phyloP scores from a whole-genome alignment of 2,888 invertebrate species.

The Callinectes sapidus region DNA sequence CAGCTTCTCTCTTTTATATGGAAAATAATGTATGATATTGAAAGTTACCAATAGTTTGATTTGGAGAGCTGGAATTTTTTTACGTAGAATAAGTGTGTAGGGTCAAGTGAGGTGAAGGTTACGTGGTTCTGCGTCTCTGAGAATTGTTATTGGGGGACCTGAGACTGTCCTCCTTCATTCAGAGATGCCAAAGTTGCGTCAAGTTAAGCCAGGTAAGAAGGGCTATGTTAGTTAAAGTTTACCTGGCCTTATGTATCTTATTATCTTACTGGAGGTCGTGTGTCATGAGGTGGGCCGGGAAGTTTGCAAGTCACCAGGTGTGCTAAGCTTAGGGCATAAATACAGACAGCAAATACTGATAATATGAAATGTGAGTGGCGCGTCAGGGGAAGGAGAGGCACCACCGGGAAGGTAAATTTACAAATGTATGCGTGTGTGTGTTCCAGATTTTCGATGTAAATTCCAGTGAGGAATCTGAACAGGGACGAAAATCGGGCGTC shows the following conservation, averaged over 20 bases:
- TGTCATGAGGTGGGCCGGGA: neutral
- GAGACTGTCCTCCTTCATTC: neutral
- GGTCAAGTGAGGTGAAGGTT: too few relatives aligned
- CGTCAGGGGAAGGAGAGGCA: neutral
- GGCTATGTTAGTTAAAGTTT: neutral
- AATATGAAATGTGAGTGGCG: neutral
- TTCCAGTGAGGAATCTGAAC: neutral
- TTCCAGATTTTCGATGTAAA: neutral
- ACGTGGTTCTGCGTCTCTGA: too few relatives aligned
- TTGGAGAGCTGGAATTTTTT: too few relatives aligned
- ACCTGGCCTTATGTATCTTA: neutral
- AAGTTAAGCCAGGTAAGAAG: neutral
- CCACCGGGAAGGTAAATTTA: constrained; percentile 19
- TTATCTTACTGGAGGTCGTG: neutral
- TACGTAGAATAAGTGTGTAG: too few relatives aligned
- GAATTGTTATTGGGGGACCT: neutral
- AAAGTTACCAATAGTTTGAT: too few relatives aligned
- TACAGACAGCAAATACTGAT: constrained; percentile 3
- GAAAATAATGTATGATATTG: too few relatives aligned
- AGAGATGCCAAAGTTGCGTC: neutral
- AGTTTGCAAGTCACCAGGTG: neutral
- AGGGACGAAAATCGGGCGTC: constrained; percentile 13
- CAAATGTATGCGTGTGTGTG: neutral
- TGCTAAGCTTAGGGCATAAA: neutral
- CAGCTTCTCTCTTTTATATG: too few relatives aligned